A percentile compares a stretch with the other conserved stretches of the same genome.
phyloP scores from a whole-genome alignment of 2,113 vertebrate genomes.

The Paedocypris sp. region DNA sequence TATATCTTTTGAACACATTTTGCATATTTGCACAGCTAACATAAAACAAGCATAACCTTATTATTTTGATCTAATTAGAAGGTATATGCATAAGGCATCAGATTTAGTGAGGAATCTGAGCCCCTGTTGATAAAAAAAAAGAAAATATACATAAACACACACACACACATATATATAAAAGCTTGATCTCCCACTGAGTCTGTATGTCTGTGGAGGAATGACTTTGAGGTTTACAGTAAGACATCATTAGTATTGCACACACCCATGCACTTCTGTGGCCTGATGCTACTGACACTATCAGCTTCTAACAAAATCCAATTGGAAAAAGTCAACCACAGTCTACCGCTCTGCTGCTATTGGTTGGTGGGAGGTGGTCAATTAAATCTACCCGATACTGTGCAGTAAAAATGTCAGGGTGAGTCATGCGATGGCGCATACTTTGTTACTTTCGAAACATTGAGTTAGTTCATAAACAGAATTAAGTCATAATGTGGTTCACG shows the following conservation, averaged over 20 bases:
- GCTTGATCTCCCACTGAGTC: background rate
- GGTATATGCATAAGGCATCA: too few relatives aligned
- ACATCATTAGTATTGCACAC: slow-evolving; percentile 19
- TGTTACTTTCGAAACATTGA: background rate
- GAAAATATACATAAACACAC: background rate
- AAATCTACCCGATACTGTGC: background rate
- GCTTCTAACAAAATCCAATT: slow-evolving; percentile 5
- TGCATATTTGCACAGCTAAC: too few relatives aligned
- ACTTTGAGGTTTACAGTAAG: slow-evolving; percentile 16
- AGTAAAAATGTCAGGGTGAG: background rate
- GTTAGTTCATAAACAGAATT: background rate
- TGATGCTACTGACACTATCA: slow-evolving; percentile 17
- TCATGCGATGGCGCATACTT: slow-evolving; percentile 8
- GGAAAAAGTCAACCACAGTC: background rate
- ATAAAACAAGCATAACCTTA: too few relatives aligned
- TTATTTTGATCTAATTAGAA: too few relatives aligned
- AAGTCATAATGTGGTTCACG: too few relatives aligned
- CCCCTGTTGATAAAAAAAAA: too few relatives aligned
- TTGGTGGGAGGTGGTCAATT: background rate
- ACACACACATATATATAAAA: background rate
- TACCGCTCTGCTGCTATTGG: background rate
- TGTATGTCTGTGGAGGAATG: background rate
- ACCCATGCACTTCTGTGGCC: background rate
- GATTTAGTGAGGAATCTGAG: too few relatives aligned
- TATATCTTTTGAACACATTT: too few relatives aligned